A percentile compares a stretch with the other conserved stretches of the same genome.
These are phyloP conservation scores for Petrocephalus sullivani DNA, from an alignment of 2,797 vertebrate genomes.

Conservation along the genomic window DNA sequence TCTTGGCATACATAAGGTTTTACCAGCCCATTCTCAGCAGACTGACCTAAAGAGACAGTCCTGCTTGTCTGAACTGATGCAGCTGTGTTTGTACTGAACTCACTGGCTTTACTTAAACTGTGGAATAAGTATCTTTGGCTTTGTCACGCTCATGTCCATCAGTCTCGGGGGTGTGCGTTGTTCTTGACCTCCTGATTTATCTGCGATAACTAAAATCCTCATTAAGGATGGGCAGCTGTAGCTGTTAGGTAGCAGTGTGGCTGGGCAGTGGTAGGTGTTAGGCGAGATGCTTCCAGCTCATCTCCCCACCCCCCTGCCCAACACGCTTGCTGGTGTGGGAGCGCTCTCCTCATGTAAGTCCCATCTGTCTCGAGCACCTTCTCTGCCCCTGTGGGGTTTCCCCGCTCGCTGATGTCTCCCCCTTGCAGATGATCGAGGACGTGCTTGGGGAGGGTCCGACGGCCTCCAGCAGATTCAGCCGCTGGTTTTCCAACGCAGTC, in stretches of 20 bases:
- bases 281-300: background rate
- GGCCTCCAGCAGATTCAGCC: slow-evolving; percentile 90
- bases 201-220: background rate
- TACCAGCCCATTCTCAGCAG: background rate
- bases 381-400: slow-evolving; percentile 18
- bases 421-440: slow-evolving; percentile 91
- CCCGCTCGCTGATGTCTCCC: background rate
- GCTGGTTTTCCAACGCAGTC: slow-evolving; percentile 86
- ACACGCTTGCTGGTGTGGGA: slow-evolving; percentile 52
- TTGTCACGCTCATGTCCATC: background rate
- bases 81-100: background rate
- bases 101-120: background rate
- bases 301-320: slow-evolving; percentile 26
- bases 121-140: background rate
- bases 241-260: background rate
- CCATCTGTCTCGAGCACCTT: slow-evolving; percentile 39
- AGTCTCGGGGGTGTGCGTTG: background rate
- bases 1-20: background rate
- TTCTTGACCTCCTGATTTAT: background rate
- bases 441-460: slow-evolving; percentile 87
- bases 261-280: background rate
- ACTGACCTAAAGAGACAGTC: background rate
- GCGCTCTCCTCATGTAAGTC: slow-evolving; percentile 56
- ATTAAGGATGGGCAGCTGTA: background rate
- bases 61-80: background rate